A percentile compares a stretch with the other conserved stretches of the same genome.
Evolutionary conservation across 2,888 invertebrate species (phyloP).

Genomic region (Petrolisthes cinctipes): DNA sequence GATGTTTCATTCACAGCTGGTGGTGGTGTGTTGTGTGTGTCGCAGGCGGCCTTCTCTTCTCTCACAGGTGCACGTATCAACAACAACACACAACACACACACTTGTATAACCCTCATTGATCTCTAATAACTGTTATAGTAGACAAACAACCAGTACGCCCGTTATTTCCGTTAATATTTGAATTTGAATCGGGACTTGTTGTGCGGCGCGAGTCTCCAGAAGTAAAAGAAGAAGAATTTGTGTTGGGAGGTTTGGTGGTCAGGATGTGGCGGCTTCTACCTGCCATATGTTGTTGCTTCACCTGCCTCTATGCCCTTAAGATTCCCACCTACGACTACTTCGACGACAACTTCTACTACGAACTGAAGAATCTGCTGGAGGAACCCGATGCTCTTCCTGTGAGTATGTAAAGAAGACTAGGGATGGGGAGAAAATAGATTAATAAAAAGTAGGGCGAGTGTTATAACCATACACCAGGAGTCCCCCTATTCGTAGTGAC

Average conservation of each 20-base stretch:
- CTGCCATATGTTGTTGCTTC: constrained; percentile 39
- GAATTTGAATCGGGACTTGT: too few species aligned
- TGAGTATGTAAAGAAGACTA: constrained; percentile 34
- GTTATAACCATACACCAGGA: not conserved
- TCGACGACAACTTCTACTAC: constrained; percentile 72
- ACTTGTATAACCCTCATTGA: too few species aligned
- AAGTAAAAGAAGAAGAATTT: not conserved
- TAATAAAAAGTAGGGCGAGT: not conserved
- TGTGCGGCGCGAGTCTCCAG: not conserved
- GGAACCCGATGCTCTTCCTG: constrained; percentile 69
- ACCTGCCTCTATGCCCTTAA: constrained; percentile 11
- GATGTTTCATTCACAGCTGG: too few species aligned
- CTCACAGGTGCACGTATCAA: too few species aligned
- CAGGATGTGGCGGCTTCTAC: not conserved
- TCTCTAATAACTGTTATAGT: too few species aligned
- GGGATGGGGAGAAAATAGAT: not conserved
- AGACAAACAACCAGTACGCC: too few species aligned
- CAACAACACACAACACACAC: too few species aligned
- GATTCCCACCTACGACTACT: constrained; percentile 43
- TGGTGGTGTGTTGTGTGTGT: too few species aligned
- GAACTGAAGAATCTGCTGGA: constrained; percentile 74
- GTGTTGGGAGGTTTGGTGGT: not conserved
- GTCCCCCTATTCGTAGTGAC: not conserved
- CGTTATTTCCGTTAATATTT: too few species aligned
- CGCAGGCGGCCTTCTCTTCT: too few species aligned